Percentiles rank a stretch among this genome's conserved stretches.
Conservation (phyloP, 2,113 vertebrate genomes). For the Misgurnus mizolepis region DNA sequence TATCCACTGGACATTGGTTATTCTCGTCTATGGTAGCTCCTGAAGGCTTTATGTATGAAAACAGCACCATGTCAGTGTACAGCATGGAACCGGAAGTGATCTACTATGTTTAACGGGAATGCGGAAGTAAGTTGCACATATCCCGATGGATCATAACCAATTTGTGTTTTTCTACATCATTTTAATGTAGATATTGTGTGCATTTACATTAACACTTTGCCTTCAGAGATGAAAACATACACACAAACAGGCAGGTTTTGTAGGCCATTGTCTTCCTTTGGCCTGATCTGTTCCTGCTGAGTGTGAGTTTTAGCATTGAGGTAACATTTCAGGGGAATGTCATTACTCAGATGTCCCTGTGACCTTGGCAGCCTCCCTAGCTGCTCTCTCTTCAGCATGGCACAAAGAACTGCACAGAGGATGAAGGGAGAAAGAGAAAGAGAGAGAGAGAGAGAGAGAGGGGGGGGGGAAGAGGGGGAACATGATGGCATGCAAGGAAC, state of each 20-base stretch:
- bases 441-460: constrained; percentile 48
- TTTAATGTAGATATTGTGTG: no score
- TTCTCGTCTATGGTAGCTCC: no score
- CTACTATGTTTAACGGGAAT: no score
- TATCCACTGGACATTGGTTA: no score
- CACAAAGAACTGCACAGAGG: constrained; percentile 24
- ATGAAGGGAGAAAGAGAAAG: constrained; percentile 51
- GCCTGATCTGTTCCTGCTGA: constrained; percentile 57
- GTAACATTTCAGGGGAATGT: constrained; percentile 70
- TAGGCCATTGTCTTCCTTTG: constrained; percentile 50
- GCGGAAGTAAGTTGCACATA: no score
- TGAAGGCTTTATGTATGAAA: no score
- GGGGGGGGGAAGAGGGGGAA: constrained; percentile 50
- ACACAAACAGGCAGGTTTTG: constrained; percentile 31
- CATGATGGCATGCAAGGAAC: constrained; percentile 51
- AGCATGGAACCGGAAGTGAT: no score
- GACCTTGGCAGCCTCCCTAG: constrained; percentile 66
- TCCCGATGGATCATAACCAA: no score
- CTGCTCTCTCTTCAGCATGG: constrained; percentile 30
- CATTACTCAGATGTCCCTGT: constrained; percentile 66
- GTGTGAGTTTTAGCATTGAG: constrained; percentile 59
- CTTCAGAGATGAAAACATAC: no score
- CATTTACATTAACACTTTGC: no score
- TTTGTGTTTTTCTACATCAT: no score
- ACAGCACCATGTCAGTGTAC: no score